phyloP scores from a whole-genome alignment of 2,888 invertebrate species.

The Limenitis arthemis region DNA sequence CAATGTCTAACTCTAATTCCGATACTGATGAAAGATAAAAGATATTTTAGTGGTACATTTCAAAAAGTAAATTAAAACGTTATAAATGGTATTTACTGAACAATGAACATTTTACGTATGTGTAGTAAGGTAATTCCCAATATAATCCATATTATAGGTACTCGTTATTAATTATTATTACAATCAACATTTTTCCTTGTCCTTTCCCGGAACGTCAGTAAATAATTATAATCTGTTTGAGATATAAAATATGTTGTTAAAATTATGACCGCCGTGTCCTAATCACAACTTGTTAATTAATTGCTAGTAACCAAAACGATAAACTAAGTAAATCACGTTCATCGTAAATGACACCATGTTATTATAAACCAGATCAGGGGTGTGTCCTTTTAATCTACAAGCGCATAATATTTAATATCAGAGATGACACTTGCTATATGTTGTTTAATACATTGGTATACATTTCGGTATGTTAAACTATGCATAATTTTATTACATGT shows the following conservation, averaged over 20 bases:
- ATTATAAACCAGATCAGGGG: constrained; percentile 23
- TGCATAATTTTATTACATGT: no score
- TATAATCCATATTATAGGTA: no score
- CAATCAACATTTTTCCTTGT: no score
- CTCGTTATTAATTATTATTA: no score
- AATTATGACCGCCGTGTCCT: constrained; percentile 11
- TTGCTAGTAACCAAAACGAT: constrained; percentile 14
- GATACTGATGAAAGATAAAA: no score
- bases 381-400: constrained; percentile 24
- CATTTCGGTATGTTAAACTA: not conserved
- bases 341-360: constrained; percentile 14
- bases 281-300: constrained; percentile 10
- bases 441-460: not conserved
- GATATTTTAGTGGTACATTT: no score
- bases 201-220: no score
- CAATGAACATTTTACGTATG: no score
- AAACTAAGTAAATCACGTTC: constrained; percentile 19
- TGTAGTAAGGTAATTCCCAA: no score
- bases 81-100: no score
- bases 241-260: constrained; percentile 9
- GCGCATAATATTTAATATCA: not conserved
- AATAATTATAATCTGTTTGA: not conserved
- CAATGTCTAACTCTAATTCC: no score
- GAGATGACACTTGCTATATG: not conserved
- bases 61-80: no score